Conservation (phyloP, 2,113 vertebrate genomes). For the Notarius lentiginosus region DNA sequence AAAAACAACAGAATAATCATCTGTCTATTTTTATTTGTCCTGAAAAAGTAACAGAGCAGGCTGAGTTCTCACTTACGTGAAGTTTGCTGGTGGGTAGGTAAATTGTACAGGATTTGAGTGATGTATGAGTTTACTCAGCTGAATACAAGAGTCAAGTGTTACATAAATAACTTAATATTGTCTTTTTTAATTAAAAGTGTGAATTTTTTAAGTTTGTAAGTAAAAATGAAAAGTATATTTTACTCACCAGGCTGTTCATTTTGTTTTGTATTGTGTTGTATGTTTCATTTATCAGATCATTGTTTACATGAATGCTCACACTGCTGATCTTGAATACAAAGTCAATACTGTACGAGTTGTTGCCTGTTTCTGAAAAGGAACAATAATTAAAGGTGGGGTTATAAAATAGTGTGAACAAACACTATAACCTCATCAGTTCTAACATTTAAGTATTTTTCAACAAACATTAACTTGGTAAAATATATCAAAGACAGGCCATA, state of each 20-base stretch:
- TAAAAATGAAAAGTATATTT: not conserved
- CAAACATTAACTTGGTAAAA: not conserved
- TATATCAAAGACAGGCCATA: not conserved
- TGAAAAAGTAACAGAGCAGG: not conserved
- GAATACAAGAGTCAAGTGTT: not conserved
- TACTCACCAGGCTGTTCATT: constrained; percentile 38
- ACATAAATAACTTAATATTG: not conserved
- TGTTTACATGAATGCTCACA: not conserved
- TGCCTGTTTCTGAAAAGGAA: constrained; percentile 3
- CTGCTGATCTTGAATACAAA: constrained; percentile 39
- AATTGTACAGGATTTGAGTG: not conserved
- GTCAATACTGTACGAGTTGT: constrained; percentile 14
- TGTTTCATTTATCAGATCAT: constrained; percentile 2
- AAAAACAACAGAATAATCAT: not conserved
- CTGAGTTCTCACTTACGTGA: constrained; percentile 2
- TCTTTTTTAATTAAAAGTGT: not conserved
- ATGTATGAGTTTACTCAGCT: constrained; percentile 30
- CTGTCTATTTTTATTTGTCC: not conserved
- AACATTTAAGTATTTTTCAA: not conserved
- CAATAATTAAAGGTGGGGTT: not conserved
- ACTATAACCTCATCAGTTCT: not conserved
- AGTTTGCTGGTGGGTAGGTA: not conserved
- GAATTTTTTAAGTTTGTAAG: too few relatives aligned
- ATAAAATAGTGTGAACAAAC: not conserved
- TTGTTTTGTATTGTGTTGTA: not conserved